Evolutionary conservation across 2,797 vertebrate genomes (phyloP), one percentile per base, ranked within the genome.

Genomic region (Anguilla megastoma): DNA sequence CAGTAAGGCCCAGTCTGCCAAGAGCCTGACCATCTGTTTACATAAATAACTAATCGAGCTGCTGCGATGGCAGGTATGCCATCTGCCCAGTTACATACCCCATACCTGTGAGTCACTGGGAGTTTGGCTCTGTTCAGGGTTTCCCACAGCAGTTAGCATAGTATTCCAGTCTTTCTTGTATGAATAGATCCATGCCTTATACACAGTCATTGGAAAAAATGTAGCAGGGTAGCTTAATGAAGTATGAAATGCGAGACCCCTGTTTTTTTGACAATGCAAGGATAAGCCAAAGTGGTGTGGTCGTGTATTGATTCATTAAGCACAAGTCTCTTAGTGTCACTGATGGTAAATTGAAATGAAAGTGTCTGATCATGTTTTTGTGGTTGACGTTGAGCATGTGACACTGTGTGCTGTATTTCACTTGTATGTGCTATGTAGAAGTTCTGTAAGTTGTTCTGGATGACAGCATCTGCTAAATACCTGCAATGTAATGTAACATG

Each of bases 1-100:
- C 94, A 96, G 98, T 99, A 94, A 95, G 92, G 16, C 14, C 12
- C 16, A 1, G 27, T 30, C 16, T 21, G 4, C n/a, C 24, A 63
- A 16, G 8, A 36, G 30, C 27, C 12, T 30, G 69, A 36, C 69
- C 30, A 36, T 33, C 27, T 36, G 69, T 80, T 80, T 80, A 80
- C 2, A 45, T 24, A 0, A 5, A 45, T 21, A 80, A 21, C 76
- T 80, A 18, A 45, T 80, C 36, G 6, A 45, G 76, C 24, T 80
- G 48, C 7, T 21, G 60, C 4, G 58, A 63, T 63, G 18, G 60
- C 24, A 21, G 24, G 4, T 63, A 63, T 63, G 16, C 60, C 24
- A 21, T 21, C 18, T 6, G 24, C 60, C 60, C 16, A 63, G 60
- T 63, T 63, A 63, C 14, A 63, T 54, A 0, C 60, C 60, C 60